Evolutionary conservation across 1,140 invertebrate species (phyloP).

Genomic region (Aporrectodea caliginosa): DNA sequence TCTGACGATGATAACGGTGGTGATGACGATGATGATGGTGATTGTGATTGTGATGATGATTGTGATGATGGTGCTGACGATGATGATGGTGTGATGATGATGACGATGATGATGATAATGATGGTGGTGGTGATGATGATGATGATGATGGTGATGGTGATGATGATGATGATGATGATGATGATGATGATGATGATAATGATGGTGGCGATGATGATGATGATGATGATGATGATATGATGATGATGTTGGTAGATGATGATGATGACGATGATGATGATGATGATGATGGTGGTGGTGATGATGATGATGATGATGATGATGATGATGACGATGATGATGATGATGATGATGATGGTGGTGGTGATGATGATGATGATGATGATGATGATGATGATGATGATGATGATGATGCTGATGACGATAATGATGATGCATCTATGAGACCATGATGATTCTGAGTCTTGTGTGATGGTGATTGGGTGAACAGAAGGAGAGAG

Average conservation of each 20-base stretch:
- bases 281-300: background rate
- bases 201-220: background rate
- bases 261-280: background rate
- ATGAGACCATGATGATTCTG: background rate
- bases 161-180: constrained; percentile 2
- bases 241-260: background rate
- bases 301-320: constrained; percentile 3
- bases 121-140: background rate
- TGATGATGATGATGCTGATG: background rate
- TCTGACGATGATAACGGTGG: too few relatives aligned
- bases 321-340: background rate
- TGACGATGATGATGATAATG: background rate
- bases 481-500: too few relatives aligned
- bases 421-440: background rate
- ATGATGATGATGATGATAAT: constrained; percentile 1
- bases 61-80: too few relatives aligned
- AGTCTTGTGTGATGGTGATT: too few relatives aligned
- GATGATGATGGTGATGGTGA: background rate
- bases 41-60: too few relatives aligned
- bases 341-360: background rate
- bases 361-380: background rate
- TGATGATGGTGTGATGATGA: too few relatives aligned
- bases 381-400: constrained; percentile 2
- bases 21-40: too few relatives aligned
- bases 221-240: constrained; percentile 3